Evolutionary conservation across 1,140 invertebrate genomes (phyloP).

Genomic region (Copidosoma floridanum): DNA sequence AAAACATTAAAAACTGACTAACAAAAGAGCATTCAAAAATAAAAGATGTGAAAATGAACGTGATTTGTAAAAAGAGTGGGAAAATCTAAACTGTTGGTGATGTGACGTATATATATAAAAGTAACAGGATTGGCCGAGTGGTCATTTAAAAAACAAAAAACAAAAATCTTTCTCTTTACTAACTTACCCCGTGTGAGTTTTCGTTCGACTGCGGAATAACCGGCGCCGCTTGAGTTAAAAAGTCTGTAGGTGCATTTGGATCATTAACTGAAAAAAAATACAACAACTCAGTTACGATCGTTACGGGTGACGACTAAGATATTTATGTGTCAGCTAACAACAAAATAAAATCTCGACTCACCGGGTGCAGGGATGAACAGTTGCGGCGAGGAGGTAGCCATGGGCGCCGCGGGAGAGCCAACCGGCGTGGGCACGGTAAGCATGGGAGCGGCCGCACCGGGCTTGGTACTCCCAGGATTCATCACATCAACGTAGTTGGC

Average conservation of each 20-base stretch:
- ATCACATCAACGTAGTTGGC: conserved; percentile 80
- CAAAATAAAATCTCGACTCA: conserved; percentile 31
- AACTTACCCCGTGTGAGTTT: conserved; percentile 49
- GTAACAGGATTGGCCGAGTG: not conserved
- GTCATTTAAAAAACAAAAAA: too few relatives aligned
- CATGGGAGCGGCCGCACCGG: conserved; percentile 43
- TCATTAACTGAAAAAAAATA: conserved; percentile 53
- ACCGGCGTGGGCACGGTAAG: conserved; percentile 55
- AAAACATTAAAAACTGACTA: conserved; percentile 30
- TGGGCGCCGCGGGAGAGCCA: conserved; percentile 52
- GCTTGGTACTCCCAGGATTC: conserved; percentile 58
- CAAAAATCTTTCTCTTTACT: too few relatives aligned
- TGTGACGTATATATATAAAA: conserved; percentile 18
- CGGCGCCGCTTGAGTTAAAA: conserved; percentile 54
- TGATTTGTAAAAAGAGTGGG: too few relatives aligned
- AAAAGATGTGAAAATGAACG: conserved; percentile 6
- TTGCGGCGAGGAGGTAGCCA: conserved; percentile 51
- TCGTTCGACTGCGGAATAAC: conserved; percentile 37
- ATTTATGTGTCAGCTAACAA: too few relatives aligned
- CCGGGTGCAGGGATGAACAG: conserved; percentile 60
- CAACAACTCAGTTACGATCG: not conserved
- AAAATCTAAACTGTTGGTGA: too few relatives aligned
- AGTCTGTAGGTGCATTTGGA: conserved; percentile 60
- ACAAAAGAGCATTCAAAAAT: conserved; percentile 38
- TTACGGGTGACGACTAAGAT: not conserved